These are phyloP conservation scores for Peromyscus nudipes DNA, from an alignment of 2,797 vertebrate genomes.

Conservation along the genomic window DNA sequence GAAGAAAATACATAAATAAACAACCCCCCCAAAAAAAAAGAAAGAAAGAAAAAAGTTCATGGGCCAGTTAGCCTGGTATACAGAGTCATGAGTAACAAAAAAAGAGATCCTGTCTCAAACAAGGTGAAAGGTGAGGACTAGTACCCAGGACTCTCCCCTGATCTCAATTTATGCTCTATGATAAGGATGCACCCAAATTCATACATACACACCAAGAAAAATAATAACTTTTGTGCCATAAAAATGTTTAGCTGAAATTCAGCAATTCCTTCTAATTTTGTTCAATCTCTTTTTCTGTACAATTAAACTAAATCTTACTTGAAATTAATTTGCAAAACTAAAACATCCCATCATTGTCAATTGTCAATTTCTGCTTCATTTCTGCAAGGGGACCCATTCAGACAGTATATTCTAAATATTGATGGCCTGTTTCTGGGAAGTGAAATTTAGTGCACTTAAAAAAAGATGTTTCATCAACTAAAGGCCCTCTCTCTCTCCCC, in stretches of 20 bases:
- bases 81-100: not conserved
- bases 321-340: slow-evolving; percentile 31
- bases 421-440: slow-evolving; percentile 31
- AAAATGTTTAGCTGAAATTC: not conserved
- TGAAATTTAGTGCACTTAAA: not conserved
- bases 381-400: not conserved
- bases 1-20: no score
- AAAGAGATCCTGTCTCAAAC: not conserved
- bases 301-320: slow-evolving; percentile 59
- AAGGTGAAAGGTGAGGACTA: not conserved
- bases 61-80: no score
- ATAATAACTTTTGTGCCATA: not conserved
- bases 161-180: not conserved
- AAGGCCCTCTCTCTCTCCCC: not conserved
- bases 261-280: not conserved
- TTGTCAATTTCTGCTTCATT: not conserved
- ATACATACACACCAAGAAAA: not conserved
- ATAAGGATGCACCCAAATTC: not conserved
- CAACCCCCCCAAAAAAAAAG: no score
- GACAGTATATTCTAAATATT: not conserved
- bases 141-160: not conserved
- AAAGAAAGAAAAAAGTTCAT: not conserved
- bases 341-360: not conserved
- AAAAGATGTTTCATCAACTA: not conserved
- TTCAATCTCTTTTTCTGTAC: slow-evolving; percentile 11